Evolutionary conservation across 2,797 vertebrate species (phyloP), one percentile per base, ranked within the genome.

Genomic region (Orientallactaga sibirica): DNA sequence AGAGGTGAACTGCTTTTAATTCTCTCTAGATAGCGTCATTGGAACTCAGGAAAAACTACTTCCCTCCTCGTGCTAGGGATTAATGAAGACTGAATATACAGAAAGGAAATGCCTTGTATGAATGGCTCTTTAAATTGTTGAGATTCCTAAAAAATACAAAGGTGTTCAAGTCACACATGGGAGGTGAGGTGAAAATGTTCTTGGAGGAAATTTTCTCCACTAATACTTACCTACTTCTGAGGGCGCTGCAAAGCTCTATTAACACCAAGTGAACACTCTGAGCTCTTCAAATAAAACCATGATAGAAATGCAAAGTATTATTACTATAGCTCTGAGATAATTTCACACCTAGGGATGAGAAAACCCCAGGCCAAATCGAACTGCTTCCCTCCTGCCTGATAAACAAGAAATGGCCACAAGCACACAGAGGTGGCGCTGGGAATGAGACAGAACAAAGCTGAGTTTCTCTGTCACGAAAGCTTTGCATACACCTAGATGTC

Each of bases 231-330:
- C 94, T 96, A 84, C 93, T 94, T 97, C 96, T 94, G 95, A 97
- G 92, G 85, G 84, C 94, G 70, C 92, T 96, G 67, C 24, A 14
- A 95, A 97, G 92, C 95, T 96, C 94, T 94, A 96, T 97, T 97
- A 97, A 95, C 97, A 95, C 95, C 94, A 96, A 84, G 25, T 18
- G 80, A 95, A 93, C 82, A 93, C 89, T 96, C 94, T 94, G 33
- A 95, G 94, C 95, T 96, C 95, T 96, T 96, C 96, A 96, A 97
- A 95, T 97, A 93, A 95, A 97, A 96, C 70, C 58, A 83, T 68
- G 84, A 93, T 75, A 96, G 93, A 97, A 97, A 97, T 95, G 96
- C 95, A 97, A 96, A 97, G 84, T 91, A 96, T 96, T 95, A 95
- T 96, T 96, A 93, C 95, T 95, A 94, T 82, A 93, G 85, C 81